These are phyloP conservation scores for Sinosuthora webbiana DNA, from an alignment of 2,113 vertebrate species.

Conservation along the genomic window DNA sequence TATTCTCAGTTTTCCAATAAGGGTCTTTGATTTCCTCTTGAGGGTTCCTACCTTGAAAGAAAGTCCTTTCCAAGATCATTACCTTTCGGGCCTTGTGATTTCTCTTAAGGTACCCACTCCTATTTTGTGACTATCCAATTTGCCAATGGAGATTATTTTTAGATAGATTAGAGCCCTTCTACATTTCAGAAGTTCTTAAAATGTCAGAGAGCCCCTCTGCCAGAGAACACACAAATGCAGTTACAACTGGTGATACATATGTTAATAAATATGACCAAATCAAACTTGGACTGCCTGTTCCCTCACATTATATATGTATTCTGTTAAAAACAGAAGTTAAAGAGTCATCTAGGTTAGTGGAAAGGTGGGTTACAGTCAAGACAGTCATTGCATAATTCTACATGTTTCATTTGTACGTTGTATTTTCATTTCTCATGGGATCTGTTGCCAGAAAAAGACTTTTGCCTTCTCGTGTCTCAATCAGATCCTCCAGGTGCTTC, in stretches of 20 bases:
- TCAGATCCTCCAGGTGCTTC: background rate
- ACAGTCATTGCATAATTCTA: background rate
- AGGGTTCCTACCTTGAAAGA: background rate
- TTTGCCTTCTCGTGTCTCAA: background rate
- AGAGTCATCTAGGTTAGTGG: background rate
- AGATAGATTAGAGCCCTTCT: background rate
- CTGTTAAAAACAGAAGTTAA: background rate
- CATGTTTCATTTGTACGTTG: accelerated
- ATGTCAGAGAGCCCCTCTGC: background rate
- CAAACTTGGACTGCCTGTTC: background rate
- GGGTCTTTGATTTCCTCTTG: background rate
- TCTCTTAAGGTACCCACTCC: background rate
- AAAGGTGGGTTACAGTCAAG: background rate
- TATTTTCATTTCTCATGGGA: background rate
- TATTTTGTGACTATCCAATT: background rate
- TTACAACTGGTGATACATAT: accelerated
- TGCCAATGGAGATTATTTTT: background rate
- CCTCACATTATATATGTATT: background rate
- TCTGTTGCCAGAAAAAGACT: background rate
- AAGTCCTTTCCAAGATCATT: background rate
- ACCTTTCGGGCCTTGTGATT: background rate
- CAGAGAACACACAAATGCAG: background rate
- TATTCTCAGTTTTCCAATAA: background rate
- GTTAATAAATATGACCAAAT: background rate
- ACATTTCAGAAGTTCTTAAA: background rate